phyloP scores from a whole-genome alignment of 2,888 invertebrate genomes.

The Drosophila mercatorum region DNA sequence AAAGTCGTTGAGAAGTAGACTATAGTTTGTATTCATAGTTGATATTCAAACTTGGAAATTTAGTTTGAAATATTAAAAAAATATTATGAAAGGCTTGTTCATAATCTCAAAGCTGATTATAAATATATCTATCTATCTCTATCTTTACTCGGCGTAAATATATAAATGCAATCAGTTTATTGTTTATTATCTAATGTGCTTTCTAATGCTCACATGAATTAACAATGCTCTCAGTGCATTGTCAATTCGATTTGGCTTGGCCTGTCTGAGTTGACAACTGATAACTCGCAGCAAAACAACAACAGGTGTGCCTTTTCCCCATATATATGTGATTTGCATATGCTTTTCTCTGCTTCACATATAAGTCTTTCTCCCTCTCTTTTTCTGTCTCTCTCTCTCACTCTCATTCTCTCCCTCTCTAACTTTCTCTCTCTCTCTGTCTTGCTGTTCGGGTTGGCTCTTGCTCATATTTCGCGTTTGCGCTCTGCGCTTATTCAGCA shows the following conservation, averaged over 20 bases:
- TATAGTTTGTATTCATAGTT: not conserved
- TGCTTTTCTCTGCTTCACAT: not conserved
- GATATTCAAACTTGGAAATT: not conserved
- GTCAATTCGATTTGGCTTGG: not conserved
- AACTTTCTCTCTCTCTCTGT: not conserved
- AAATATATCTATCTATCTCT: too few relatives aligned
- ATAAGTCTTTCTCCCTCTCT: not conserved
- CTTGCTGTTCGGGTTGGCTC: not conserved
- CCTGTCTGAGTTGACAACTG: slow-evolving; percentile 17
- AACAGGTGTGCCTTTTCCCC: slow-evolving; percentile 49
- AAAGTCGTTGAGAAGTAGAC: not conserved
- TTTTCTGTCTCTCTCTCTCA: not conserved
- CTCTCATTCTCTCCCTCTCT: not conserved
- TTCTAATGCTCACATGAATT: not conserved
- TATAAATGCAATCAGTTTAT: not conserved
- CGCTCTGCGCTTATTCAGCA: slow-evolving; percentile 69
- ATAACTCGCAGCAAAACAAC: slow-evolving; percentile 40
- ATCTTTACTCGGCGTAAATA: too few relatives aligned
- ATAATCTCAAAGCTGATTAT: too few relatives aligned
- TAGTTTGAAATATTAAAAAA: not conserved
- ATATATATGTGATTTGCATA: not conserved
- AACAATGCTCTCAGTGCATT: not conserved
- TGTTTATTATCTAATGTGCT: not conserved
- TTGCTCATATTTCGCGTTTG: slow-evolving; percentile 48
- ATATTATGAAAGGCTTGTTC: too few relatives aligned